Conservation (phyloP, 2,797 vertebrate genomes). For the Phataginus tetradactyla region DNA sequence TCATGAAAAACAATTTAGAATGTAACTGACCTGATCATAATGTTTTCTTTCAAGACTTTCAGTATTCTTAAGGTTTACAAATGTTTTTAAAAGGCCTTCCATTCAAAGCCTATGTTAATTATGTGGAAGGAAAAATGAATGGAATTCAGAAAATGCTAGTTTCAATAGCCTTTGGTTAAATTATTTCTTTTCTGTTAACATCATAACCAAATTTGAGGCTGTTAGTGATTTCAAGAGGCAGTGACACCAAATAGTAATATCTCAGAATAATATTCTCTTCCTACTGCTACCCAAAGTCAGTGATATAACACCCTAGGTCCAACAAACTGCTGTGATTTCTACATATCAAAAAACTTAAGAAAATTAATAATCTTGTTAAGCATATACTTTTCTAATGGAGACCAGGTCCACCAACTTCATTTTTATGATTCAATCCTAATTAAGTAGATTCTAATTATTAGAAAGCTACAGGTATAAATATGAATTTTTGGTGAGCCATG, state of each 20-base stretch:
- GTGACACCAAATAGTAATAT: conserved; percentile 27
- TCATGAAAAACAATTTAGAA: background rate
- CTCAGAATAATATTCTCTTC: background rate
- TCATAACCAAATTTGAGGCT: conserved; percentile 28
- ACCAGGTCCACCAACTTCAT: conserved; percentile 10
- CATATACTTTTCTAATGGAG: conserved; percentile 46
- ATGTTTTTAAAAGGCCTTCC: conserved; percentile 26
- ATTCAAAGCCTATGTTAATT: conserved; percentile 29
- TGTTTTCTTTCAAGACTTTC: background rate
- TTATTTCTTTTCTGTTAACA: conserved; percentile 32
- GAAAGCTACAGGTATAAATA: background rate
- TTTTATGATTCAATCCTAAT: conserved; percentile 35
- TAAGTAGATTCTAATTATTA: conserved; percentile 45
- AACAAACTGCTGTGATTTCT: background rate
- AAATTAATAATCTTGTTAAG: background rate
- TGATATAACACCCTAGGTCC: background rate
- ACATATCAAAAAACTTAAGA: background rate
- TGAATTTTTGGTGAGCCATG: conserved; percentile 26
- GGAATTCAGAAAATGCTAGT: background rate
- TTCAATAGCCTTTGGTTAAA: conserved; percentile 36
- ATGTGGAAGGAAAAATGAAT: background rate
- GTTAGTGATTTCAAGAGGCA: background rate
- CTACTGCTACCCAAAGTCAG: background rate
- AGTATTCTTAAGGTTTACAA: background rate
- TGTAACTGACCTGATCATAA: background rate